Evolutionary conservation across 2,888 invertebrate genomes (phyloP).

Genomic region (Drepanosiphum platanoidis): DNA sequence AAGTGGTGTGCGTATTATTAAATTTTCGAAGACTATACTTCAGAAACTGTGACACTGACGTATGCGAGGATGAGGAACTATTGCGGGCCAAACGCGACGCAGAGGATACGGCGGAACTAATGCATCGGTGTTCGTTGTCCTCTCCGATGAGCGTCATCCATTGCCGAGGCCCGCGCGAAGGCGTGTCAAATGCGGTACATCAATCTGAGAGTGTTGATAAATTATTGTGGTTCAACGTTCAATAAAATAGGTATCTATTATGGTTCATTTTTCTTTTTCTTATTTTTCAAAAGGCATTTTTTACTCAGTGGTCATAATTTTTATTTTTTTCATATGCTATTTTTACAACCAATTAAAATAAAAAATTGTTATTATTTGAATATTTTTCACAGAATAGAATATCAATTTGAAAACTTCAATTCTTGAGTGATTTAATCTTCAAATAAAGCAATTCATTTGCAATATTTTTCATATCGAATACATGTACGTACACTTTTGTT

Average conservation of each 20-base stretch:
- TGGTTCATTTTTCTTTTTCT: constrained; percentile 32
- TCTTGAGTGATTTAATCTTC: no score
- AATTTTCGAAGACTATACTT: constrained; percentile 5
- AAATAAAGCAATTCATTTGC: no score
- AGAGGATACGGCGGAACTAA: constrained; percentile 50
- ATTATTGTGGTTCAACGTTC: constrained; percentile 62
- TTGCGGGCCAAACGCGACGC: constrained; percentile 21
- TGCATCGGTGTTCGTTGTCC: constrained; percentile 55
- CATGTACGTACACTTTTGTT: no score
- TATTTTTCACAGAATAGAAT: no score
- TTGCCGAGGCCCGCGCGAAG: constrained; percentile 33
- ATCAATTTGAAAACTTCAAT: no score
- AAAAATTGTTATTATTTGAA: no score
- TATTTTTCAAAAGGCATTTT: constrained; percentile 38
- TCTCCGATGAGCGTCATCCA: background rate
- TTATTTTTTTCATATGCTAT: no score
- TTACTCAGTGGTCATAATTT: background rate
- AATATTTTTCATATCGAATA: no score
- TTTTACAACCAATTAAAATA: constrained; percentile 16
- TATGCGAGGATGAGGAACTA: constrained; percentile 28
- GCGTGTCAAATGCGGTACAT: constrained; percentile 60
- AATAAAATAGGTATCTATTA: constrained; percentile 52
- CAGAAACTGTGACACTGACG: constrained; percentile 19
- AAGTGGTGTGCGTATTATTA: background rate
- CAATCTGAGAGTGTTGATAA: constrained; percentile 58